Conservation (phyloP, 2,888 invertebrate genomes). For the Augochlorella aurata region DNA sequence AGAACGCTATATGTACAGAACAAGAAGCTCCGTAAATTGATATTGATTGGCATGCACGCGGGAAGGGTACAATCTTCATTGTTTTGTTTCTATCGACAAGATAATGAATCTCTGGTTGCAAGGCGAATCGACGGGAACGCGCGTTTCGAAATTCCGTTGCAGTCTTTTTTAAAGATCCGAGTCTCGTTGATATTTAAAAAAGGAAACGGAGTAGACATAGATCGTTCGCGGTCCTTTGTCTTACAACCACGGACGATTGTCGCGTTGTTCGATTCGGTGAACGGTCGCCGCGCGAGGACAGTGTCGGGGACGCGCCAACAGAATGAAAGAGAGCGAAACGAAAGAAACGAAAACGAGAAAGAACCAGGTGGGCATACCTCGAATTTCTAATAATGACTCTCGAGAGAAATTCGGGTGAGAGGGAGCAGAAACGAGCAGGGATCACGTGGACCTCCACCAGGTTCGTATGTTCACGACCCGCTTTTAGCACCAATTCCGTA, state of each 20-base stretch:
- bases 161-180: neutral
- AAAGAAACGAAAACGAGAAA: constrained; percentile 3
- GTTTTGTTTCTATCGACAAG: neutral
- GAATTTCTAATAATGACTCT: constrained; percentile 52
- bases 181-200: too few relatives aligned
- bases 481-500: constrained; percentile 66
- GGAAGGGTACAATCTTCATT: neutral
- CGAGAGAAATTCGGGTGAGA: constrained; percentile 50
- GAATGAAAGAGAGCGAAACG: neutral
- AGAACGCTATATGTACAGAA: neutral
- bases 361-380: constrained; percentile 38
- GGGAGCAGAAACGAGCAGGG: constrained; percentile 56
- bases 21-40: neutral
- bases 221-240: neutral
- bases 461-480: constrained; percentile 70
- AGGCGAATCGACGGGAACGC: neutral
- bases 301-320: neutral
- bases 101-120: neutral
- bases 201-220: too few relatives aligned
- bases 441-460: constrained; percentile 64
- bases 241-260: neutral
- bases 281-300: neutral
- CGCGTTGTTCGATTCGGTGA: neutral
- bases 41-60: neutral
- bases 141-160: neutral